phyloP scores from a whole-genome alignment of 2,113 vertebrate species.

The Procapra przewalskii region DNA sequence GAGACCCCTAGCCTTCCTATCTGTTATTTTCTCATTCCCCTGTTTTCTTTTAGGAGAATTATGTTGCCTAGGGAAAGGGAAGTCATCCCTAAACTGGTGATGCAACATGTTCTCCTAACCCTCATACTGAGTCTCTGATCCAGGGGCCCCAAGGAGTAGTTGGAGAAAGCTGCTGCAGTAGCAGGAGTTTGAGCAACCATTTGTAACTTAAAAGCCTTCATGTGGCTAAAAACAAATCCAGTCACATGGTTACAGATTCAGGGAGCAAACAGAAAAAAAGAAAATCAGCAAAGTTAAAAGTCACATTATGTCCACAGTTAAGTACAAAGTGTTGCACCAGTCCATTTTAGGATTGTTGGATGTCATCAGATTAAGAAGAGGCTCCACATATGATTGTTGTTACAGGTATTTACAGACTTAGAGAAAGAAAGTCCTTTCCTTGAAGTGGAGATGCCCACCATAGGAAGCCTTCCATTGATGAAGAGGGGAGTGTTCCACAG shows the following conservation, averaged over 20 bases:
- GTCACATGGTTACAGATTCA: background rate
- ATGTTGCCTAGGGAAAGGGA: background rate
- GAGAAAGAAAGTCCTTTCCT: background rate
- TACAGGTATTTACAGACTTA: background rate
- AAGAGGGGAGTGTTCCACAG: background rate
- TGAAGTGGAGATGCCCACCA: background rate
- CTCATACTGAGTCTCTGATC: background rate
- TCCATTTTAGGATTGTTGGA: background rate
- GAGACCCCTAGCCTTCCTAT: background rate
- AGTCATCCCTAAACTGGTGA: background rate
- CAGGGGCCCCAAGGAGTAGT: background rate
- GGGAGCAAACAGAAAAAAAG: background rate
- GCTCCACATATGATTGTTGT: background rate
- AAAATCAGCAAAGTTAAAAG: background rate
- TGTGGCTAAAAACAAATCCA: background rate
- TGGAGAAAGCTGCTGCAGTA: background rate
- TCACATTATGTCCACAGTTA: background rate
- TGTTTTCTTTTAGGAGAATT: background rate
- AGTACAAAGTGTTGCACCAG: background rate
- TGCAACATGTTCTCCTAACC: background rate
- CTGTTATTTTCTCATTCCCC: background rate
- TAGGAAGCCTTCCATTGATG: background rate
- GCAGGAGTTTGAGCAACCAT: background rate
- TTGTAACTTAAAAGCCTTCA: background rate
- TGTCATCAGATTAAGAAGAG: background rate